These are phyloP conservation scores for Sinonovacula constricta DNA, from an alignment of 1,140 invertebrate species.

Conservation along the genomic window DNA sequence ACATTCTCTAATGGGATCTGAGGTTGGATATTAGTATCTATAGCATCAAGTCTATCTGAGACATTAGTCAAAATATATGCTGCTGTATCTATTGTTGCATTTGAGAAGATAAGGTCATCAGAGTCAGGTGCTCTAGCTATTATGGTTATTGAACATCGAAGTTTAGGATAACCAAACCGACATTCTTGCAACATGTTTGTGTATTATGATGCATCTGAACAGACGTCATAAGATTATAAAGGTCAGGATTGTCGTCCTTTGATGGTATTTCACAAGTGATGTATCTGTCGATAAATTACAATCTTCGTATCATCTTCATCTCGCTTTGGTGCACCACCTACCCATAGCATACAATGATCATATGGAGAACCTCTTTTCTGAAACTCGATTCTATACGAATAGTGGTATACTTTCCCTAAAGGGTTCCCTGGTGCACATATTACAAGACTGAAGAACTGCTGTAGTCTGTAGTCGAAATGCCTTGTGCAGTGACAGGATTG, in stretches of 20 bases:
- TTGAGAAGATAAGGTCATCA: not conserved
- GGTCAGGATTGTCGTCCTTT: conserved; percentile 17
- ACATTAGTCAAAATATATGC: conserved; percentile 1
- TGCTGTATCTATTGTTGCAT: conserved; percentile 4
- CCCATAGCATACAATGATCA: conserved; percentile 37
- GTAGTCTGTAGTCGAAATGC: conserved; percentile 46
- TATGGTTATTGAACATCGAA: conserved; percentile 13
- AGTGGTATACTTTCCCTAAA: conserved; percentile 23
- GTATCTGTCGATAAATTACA: conserved; percentile 23
- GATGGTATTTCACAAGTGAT: conserved; percentile 27
- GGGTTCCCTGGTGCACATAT: conserved; percentile 1
- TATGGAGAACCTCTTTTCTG: conserved; percentile 49
- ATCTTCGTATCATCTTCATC: conserved; percentile 6
- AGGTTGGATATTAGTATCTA: conserved; percentile 4
- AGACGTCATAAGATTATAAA: conserved; percentile 3
- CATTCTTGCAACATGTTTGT: conserved; percentile 26
- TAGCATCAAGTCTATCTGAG: not conserved
- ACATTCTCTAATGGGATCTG: not conserved
- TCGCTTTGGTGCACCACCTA: conserved; percentile 22
- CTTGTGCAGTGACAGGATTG: conserved; percentile 46
- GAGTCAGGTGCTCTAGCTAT: conserved; percentile 2
- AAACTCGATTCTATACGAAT: conserved; percentile 48
- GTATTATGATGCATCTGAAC: conserved; percentile 33
- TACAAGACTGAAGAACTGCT: conserved; percentile 16
- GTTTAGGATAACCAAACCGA: conserved; percentile 29